Evolutionary conservation across 2,888 invertebrate species (phyloP), one percentile per base, ranked within the genome.

Genomic region (Coremacera marginata): DNA sequence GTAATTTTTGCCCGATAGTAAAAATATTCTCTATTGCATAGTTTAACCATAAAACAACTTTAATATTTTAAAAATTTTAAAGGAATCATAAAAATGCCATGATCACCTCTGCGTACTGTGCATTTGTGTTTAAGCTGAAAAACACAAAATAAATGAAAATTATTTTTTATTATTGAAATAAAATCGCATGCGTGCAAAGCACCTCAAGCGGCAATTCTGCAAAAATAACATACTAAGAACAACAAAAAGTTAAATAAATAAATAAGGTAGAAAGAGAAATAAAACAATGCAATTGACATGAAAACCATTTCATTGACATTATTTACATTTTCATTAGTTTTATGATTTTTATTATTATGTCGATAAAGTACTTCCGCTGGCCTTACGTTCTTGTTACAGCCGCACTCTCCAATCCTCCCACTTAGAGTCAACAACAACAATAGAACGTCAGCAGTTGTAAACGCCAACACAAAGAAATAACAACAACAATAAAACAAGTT

Each of bases 261-360:
- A 60, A 8, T 25, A 27, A 57, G 9, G 5, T 25, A 57, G 57
- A 8, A 60, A 60, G 25, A 60, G 27, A 60, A 27, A 27, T 27
- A 27, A 60, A 25, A 27, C 52, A 51, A 5, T 52, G 70, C 37
- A 57, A 71, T 65, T 27, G 65, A 37, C 52, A 65, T 52, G 37
- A 49, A 62, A 62, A n/a, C 55, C 60, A 75, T 70, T 76, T 55
- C 77, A 77, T 75, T 74, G 75, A 75, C 78, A 78, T 72, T 71
- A 78, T 75, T 78, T 72, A 67, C 76, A 72, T 76, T 78, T 71
- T 71, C 67, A 67, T 78, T 75, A 75, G 49, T 71, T 75, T 75
- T 57, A 75, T 72, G 62, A 71, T 78, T 78, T 63, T 75, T 44
- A 27, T 75, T 51, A 75, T 78, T 75, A 67, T 44, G n/a, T 67